phyloP scores from a whole-genome alignment of 2,113 vertebrate genomes.

The Zeus faber region DNA sequence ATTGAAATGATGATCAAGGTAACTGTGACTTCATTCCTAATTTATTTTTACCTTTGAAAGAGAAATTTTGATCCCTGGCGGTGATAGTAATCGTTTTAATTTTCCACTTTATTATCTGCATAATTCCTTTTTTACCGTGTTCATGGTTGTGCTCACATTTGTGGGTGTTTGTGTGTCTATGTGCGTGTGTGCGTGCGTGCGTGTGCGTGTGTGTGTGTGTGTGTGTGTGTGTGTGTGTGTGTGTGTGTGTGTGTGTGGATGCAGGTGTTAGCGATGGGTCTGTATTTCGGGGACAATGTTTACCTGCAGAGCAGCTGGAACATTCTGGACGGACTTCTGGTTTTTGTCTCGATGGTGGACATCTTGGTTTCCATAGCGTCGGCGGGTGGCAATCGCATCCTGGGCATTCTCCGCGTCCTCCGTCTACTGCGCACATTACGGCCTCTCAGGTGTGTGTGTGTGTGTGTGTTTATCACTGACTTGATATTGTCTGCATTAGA shows the following conservation, averaged over 20 bases:
- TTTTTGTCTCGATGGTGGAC: slow-evolving; percentile 93
- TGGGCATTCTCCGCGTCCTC: slow-evolving; percentile 90
- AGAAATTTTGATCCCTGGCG: slow-evolving; percentile 20
- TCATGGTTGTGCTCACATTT: slow-evolving; percentile 1
- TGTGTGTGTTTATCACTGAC: slow-evolving; percentile 11
- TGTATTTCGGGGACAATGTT: slow-evolving; percentile 83
- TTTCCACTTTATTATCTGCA: slow-evolving; percentile 20
- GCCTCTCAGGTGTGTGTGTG: slow-evolving; percentile 82
- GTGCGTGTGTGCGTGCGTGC: not conserved
- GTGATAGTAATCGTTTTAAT: slow-evolving; percentile 26
- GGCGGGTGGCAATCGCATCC: slow-evolving; percentile 87
- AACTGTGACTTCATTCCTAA: slow-evolving; percentile 44
- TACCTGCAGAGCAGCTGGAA: slow-evolving; percentile 99
- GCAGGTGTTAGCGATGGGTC: slow-evolving; percentile 88
- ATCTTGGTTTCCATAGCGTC: slow-evolving; percentile 94
- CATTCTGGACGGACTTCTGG: slow-evolving; percentile 89
- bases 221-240: slow-evolving; percentile 10
- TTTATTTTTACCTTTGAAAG: slow-evolving; percentile 14
- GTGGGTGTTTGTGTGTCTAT: slow-evolving; percentile 1
- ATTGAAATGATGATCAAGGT: slow-evolving; percentile 95
- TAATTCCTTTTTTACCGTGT: slow-evolving; percentile 12
- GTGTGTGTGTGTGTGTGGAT: slow-evolving; percentile 5
- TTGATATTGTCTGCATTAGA: no score
- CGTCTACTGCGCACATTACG: slow-evolving; percentile 90
- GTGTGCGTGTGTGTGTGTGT: not conserved